Evolutionary conservation across 2,797 vertebrate species (phyloP), one percentile per base, ranked within the genome.

Genomic region (Distichodus sexfasciatus): DNA sequence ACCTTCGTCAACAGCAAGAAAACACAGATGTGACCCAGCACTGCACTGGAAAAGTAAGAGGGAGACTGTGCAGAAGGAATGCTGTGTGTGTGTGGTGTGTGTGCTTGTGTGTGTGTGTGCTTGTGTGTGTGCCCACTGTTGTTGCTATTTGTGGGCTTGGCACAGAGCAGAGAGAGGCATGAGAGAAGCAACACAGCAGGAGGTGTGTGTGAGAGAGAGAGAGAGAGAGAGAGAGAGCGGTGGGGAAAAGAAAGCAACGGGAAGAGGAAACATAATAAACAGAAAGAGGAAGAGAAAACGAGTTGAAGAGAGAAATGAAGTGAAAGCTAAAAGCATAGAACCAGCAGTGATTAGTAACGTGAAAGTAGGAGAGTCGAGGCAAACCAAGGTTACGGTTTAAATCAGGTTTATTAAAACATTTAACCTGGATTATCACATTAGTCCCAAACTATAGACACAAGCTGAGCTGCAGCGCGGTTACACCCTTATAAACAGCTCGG

Each of bases 141-240:
- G 43, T 36, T 62, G 63, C 74, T 78, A 72, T 76, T 78, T 68
- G 65, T 50, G 64, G 70, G 36, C 23, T 72, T 77, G 74, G 76
- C 60, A 70, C 70, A 48, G 8, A 24, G 36, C 60, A 60, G 67
- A 69, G 29, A 61, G 50, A 72, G 58, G 64, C 65, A 71, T 60
- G 61, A 65, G 72, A 74, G 68, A 68, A 76, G 69, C 44, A 76
- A 71, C 63, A 73, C 71, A 51, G 57, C 68, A 65, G 55, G 57
- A 81, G 70, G 79, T 79, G 75, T 79, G 76, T 79, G 76, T 81
- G 69, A 43, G 55, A 48, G 48, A 43, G 36, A 55, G 1, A 9
- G 11, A 47, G 19, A 43, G 17, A 35, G 12, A 15, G 17, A 54
- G 46, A 61, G 41, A 36, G 24, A 28, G 17, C 10, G 11, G 17